phyloP scores from a whole-genome alignment of 1,140 invertebrate species.

The Delia radicum region DNA sequence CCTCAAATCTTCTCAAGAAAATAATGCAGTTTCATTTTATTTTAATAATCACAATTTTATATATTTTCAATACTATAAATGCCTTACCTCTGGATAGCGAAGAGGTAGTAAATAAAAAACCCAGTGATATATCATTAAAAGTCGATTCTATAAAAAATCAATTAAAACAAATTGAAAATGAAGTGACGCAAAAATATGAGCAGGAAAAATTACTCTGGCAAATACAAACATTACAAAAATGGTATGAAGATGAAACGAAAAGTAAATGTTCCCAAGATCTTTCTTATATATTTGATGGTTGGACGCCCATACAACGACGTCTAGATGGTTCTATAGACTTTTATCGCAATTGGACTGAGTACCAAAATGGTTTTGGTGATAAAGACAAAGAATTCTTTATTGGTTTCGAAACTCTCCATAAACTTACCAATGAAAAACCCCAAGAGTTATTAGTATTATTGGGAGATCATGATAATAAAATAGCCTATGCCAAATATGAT shows the following conservation, averaged over 20 bases:
- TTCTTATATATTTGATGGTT: conserved; percentile 32
- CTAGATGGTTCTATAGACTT: neutral
- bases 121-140: neutral
- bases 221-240: neutral
- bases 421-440: conserved; percentile 61
- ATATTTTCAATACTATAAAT: neutral
- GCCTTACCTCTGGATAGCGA: neutral
- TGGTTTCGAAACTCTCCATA: neutral
- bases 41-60: no score
- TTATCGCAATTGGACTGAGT: neutral
- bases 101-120: neutral
- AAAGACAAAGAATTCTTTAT: neutral
- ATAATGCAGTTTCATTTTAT: neutral
- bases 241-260: neutral
- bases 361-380: neutral
- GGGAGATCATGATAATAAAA: conserved; percentile 59
- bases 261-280: neutral
- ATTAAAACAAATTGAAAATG: neutral
- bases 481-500: conserved; percentile 63
- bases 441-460: conserved; percentile 66
- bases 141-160: neutral
- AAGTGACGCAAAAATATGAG: neutral
- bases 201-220: neutral
- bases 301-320: conserved; percentile 7
- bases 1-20: neutral